Evolutionary conservation across 2,113 vertebrate genomes (phyloP).

Genomic region (Mohoua ochrocephala): DNA sequence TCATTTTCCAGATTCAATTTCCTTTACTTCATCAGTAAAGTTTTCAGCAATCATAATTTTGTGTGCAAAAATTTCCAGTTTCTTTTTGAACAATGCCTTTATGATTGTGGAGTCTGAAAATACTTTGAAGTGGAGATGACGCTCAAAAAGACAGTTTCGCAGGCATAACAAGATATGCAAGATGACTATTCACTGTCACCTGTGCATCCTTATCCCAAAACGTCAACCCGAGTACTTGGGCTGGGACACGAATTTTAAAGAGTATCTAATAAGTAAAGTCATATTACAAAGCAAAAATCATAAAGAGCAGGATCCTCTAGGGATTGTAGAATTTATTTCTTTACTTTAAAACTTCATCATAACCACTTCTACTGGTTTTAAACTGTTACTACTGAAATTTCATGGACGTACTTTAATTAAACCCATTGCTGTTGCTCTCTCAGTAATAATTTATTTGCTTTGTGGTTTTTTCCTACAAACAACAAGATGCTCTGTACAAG

Average conservation of each 20-base stretch:
- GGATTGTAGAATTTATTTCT: neutral
- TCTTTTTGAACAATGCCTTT: neutral
- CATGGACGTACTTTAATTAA: neutral
- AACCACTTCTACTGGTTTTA: neutral
- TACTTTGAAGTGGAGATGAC: neutral
- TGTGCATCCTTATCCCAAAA: neutral
- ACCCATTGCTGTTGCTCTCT: neutral
- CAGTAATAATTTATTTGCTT: neutral
- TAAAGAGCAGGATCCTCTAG: neutral
- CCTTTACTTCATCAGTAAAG: neutral
- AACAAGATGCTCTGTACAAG: neutral
- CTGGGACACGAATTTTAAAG: neutral
- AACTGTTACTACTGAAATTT: neutral
- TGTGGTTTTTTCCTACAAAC: neutral
- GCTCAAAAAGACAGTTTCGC: neutral
- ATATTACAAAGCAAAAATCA: neutral
- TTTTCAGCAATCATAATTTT: neutral
- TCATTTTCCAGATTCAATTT: neutral
- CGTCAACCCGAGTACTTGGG: neutral
- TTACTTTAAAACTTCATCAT: neutral
- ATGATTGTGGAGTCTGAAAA: neutral
- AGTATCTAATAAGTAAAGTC: neutral
- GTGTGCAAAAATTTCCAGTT: neutral
- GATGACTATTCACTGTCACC: neutral
- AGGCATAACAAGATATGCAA: neutral